These are phyloP conservation scores for Rhabdomys pumilio DNA, from an alignment of 2,797 vertebrate genomes.

Conservation along the genomic window DNA sequence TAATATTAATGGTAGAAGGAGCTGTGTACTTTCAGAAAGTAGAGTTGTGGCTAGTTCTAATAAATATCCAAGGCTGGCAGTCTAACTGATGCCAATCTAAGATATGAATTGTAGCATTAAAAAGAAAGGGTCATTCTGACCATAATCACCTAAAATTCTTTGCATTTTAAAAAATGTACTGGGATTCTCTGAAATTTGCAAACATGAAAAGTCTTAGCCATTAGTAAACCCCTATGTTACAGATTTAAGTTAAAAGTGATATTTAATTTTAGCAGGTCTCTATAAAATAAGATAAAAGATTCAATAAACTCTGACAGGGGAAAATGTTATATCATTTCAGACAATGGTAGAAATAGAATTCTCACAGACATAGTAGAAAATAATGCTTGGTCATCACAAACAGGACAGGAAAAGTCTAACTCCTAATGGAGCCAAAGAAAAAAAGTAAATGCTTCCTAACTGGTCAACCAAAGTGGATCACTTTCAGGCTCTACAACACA, in stretches of 20 bases:
- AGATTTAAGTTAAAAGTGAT: constrained; percentile 72
- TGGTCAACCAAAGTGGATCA: not conserved
- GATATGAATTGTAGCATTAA: not conserved
- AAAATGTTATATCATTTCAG: constrained; percentile 37
- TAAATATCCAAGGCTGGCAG: not conserved
- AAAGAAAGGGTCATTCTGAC: constrained; percentile 61
- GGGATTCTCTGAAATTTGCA: constrained; percentile 51
- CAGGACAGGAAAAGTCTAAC: constrained; percentile 1
- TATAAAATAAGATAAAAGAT: constrained; percentile 51
- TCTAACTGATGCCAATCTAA: not conserved
- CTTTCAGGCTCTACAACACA: not conserved
- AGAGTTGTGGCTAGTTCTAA: not conserved
- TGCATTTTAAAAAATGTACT: constrained; percentile 51
- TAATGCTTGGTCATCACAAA: constrained; percentile 2
- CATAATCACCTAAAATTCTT: constrained; percentile 11
- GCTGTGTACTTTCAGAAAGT: not conserved
- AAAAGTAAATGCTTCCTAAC: constrained; percentile 54
- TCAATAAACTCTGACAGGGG: constrained; percentile 24
- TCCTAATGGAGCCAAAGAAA: constrained; percentile 36
- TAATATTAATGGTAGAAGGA: constrained; percentile 21
- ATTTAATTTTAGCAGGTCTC: constrained; percentile 65
- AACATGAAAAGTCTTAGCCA: constrained; percentile 13
- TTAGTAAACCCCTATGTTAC: constrained; percentile 10
- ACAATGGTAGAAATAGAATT: constrained; percentile 15
- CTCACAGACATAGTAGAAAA: constrained; percentile 36